Evolutionary conservation across 1,140 invertebrate genomes (phyloP).

Genomic region (Penaeus japonicus): DNA sequence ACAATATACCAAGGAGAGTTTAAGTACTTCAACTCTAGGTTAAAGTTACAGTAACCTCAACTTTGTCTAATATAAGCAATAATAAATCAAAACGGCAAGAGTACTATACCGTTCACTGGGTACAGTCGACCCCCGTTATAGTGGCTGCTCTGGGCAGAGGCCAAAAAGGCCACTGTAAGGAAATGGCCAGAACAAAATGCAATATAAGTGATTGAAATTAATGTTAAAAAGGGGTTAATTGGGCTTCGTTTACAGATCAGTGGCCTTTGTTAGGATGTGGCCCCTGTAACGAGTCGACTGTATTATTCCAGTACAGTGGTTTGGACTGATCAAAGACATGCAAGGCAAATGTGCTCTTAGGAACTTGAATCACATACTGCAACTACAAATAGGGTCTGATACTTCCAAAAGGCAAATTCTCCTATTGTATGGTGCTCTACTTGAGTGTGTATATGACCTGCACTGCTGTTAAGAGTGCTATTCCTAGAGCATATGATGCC

Average conservation of each 20-base stretch:
- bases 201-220: constrained; percentile 46
- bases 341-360: neutral
- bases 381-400: too few relatives aligned
- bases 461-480: neutral
- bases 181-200: constrained; percentile 48
- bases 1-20: too few relatives aligned
- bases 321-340: constrained; percentile 25
- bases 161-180: constrained; percentile 52
- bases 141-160: constrained; percentile 51
- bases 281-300: constrained; percentile 46
- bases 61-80: neutral
- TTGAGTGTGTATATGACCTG: too few relatives aligned
- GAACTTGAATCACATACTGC: neutral
- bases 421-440: too few relatives aligned
- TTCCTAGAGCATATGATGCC: neutral
- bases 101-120: constrained; percentile 52
- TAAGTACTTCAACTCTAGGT: too few relatives aligned
- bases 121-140: constrained; percentile 47
- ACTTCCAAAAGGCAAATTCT: too few relatives aligned
- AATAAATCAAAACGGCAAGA: constrained; percentile 44
- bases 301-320: constrained; percentile 34
- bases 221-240: constrained; percentile 44
- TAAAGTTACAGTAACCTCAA: too few relatives aligned
- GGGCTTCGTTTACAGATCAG: constrained; percentile 13
- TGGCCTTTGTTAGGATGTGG: constrained; percentile 46